A percentile compares a stretch with the other conserved stretches of the same genome.
Evolutionary conservation across 2,888 invertebrate genomes (phyloP).

Genomic region (Aromia moschata): DNA sequence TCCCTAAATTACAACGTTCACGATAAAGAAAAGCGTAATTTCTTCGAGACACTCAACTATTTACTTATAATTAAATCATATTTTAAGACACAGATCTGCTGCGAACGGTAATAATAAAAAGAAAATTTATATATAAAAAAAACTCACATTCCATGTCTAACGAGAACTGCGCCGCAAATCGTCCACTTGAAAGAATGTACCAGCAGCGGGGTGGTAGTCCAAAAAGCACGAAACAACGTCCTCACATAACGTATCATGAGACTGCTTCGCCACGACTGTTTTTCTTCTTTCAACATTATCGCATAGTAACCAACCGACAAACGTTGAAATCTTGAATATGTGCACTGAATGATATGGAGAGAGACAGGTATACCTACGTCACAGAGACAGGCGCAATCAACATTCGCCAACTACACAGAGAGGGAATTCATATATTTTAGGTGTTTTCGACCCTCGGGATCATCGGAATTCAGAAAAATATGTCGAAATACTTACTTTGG

Average conservation of each 20-base stretch:
- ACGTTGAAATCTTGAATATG: constrained; percentile 44
- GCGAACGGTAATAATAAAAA: constrained; percentile 9
- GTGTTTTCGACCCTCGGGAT: constrained; percentile 40
- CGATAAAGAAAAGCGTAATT: constrained; percentile 11
- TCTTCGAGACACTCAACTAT: background rate
- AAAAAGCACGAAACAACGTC: constrained; percentile 34
- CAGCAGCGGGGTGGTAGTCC: constrained; percentile 34
- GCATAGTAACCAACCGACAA: constrained; percentile 55
- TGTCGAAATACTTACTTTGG: constrained; percentile 12
- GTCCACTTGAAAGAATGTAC: constrained; percentile 23
- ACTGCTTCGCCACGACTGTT: constrained; percentile 43
- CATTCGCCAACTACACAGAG: constrained; percentile 39
- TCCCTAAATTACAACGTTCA: constrained; percentile 14
- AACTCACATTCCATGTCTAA: constrained; percentile 22
- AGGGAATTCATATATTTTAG: constrained; percentile 40
- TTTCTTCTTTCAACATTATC: constrained; percentile 46
- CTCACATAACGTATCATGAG: constrained; percentile 31
- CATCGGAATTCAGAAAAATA: constrained; percentile 30
- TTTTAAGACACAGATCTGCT: background rate
- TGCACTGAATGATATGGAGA: constrained; percentile 40
- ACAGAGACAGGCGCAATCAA: constrained; percentile 50
- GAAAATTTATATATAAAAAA: no score
- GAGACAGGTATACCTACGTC: constrained; percentile 51
- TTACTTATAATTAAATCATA: background rate
- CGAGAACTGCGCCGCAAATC: constrained; percentile 18